Base-by-base conservation (phyloP, 2,113 vertebrate genomes). In the Heloderma charlesbogerti region DNA sequence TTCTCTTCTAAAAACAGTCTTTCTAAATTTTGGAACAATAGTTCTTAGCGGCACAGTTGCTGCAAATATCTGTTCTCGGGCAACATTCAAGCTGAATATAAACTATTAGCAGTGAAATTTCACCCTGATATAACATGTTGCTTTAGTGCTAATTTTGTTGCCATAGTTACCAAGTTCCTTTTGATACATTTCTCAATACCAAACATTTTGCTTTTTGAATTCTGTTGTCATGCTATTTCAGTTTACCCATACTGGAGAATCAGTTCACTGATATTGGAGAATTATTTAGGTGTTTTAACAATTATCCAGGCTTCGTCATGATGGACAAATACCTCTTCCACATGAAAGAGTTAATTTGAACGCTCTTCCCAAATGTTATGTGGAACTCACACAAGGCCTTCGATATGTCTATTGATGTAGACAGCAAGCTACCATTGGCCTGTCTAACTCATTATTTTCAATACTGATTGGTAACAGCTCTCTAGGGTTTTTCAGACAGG, bases 231-330 rank as follows among this genome's bases (percentile, higher is more conserved):
- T 72, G 40, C 34, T 37, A 78, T 85, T 45, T 80, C 89, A 80
- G 48, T 71, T 43, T 45, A 31, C 25, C 86, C 63, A 86, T 34
- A 57, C 25, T 40, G n/a, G n/a, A 86, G 37, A 86, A 79, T 37
- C 89, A 80, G 48, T 71, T 43, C 63, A 31, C 25, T 90, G 45
- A 86, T 34, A 57, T 34, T 40, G n/a, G n/a, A 86, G 37, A 86
- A 79, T 37, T 20, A 57, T 79, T 60, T 91, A 45, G 29, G 12
- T 88, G 51, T 63, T 79, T 88, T 13, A 71, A 51, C 60, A 66
- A 51, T 95, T 92, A 94, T 91, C 91, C 94, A 93, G 91, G 80
- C 89, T 87, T 27, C 86, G 82, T 29, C 88, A 86, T 69, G 60
- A 81, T 90, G 90, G 0, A 6, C 69, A 91, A 87, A 37, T 88